phyloP scores from a whole-genome alignment of 2,797 vertebrate species.

The Phrynocephalus vlangalii region DNA sequence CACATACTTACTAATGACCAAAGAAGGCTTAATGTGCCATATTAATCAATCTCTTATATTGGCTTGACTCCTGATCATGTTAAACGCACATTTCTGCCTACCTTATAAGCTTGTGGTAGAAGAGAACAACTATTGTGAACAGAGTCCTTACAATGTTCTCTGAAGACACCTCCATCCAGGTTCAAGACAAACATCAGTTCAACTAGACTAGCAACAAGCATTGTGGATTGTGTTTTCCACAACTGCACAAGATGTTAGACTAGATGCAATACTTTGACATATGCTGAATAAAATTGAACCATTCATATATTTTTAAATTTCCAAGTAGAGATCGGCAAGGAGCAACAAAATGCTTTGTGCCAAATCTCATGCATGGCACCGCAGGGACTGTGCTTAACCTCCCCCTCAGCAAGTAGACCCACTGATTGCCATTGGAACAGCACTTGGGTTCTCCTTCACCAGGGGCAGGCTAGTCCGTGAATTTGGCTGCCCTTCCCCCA shows the following conservation, averaged over 20 bases:
- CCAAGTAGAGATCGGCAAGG: too few relatives aligned
- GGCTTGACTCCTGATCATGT: neutral
- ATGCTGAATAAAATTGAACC: too few relatives aligned
- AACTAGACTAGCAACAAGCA: neutral
- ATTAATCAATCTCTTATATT: neutral
- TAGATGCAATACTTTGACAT: neutral
- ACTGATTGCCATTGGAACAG: too few relatives aligned
- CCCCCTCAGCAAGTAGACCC: too few relatives aligned
- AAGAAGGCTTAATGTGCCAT: neutral
- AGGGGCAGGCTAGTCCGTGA: too few relatives aligned
- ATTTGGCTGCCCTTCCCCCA: too few relatives aligned
- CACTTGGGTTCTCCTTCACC: too few relatives aligned
- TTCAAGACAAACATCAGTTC: neutral
- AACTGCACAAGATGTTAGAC: neutral
- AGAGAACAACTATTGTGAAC: neutral
- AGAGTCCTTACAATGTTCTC: neutral
- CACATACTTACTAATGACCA: too few relatives aligned
- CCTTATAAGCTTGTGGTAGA: neutral
- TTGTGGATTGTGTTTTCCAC: neutral
- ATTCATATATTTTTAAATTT: neutral
- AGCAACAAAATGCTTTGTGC: too few relatives aligned
- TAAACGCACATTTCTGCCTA: neutral
- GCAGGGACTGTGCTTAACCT: too few relatives aligned
- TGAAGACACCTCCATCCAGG: neutral
- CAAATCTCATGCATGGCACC: too few relatives aligned